Evolutionary conservation across 2,113 vertebrate species (phyloP).

Genomic region (Glaucidium brasilianum): DNA sequence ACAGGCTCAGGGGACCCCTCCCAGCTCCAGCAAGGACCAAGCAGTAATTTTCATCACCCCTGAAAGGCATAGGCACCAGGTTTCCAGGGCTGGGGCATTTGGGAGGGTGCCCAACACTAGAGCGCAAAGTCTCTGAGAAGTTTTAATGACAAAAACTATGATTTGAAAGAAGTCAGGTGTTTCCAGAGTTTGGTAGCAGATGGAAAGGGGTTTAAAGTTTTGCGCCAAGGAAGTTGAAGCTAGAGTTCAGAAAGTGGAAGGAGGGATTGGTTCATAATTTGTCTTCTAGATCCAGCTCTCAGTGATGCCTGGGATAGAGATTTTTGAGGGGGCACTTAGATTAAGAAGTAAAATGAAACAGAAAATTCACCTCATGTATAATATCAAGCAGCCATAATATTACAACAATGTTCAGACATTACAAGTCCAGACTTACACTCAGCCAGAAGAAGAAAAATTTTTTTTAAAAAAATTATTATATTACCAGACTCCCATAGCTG

Average conservation of each 20-base stretch:
- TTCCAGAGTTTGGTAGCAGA: not conserved
- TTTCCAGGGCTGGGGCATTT: fast-evolving
- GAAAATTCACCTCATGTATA: not conserved
- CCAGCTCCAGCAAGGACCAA: not conserved
- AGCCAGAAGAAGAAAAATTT: not conserved
- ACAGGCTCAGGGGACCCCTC: fast-evolving
- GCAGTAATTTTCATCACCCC: fast-evolving
- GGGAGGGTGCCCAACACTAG: not conserved
- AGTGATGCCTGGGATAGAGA: not conserved
- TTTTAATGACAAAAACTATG: not conserved
- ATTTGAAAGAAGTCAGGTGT: fast-evolving
- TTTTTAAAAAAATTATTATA: not conserved
- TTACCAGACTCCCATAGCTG: constrained; percentile 18
- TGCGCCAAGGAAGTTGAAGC: not conserved
- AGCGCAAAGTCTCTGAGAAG: not conserved
- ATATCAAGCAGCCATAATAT: not conserved
- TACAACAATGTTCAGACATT: not conserved
- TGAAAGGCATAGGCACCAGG: fast-evolving
- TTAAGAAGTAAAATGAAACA: not conserved
- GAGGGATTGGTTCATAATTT: not conserved
- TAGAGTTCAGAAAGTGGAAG: not conserved
- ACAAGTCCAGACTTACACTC: not conserved
- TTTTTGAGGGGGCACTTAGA: not conserved
- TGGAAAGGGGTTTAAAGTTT: not conserved
- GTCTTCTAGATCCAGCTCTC: not conserved